Evolutionary conservation across 2,113 vertebrate genomes (phyloP), one percentile per base, ranked within the genome.

Genomic region (Castor canadensis): DNA sequence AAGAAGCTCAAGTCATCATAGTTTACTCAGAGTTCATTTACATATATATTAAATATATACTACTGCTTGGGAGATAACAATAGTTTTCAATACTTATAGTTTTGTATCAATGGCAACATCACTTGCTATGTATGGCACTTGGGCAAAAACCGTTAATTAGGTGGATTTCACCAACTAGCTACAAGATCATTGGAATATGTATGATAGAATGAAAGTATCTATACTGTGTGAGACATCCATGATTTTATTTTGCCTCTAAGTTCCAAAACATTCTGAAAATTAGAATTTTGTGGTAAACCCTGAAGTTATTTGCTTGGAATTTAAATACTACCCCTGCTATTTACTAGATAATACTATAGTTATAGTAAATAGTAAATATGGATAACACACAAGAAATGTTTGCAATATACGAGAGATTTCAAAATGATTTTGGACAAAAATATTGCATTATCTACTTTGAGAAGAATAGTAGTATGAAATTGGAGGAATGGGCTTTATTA

Each of bases 41-140:
- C 91, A 92, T 96, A 95, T 66, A 91, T 96, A 97, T 96, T 96
- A 97, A 96, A 92, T 93, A 82, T 87, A 95, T 95, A 88, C 95
- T 76, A 87, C 49, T 85, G 9, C 89, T 95, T 94, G 35, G 86
- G 38, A 93, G 84, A 97, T 93, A 96, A 97, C 93, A 83, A 93
- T 40, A 77, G 49, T 75, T 96, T 97, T 95, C 94, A 93, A 71
- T 95, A 94, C 96, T 96, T 95, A 86, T 95, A 95, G 67, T 93
- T 96, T 94, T 79, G 85, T 97, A 87, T 96, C 90, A 95, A 92
- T 86, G 90, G 77, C 62, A 93, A 32, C 35, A 95, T 95, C 72
- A 66, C 40, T 96, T 93, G 40, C 76, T 90, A 45, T 85, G 38
- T 58, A 79, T 49, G 45, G 87, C 84, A 87, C 84, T n/a, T 92